A percentile compares a stretch with the other conserved stretches of the same genome.
These are phyloP conservation scores for Campodea augens DNA, from an alignment of 1,140 invertebrate genomes.

Conservation along the genomic window DNA sequence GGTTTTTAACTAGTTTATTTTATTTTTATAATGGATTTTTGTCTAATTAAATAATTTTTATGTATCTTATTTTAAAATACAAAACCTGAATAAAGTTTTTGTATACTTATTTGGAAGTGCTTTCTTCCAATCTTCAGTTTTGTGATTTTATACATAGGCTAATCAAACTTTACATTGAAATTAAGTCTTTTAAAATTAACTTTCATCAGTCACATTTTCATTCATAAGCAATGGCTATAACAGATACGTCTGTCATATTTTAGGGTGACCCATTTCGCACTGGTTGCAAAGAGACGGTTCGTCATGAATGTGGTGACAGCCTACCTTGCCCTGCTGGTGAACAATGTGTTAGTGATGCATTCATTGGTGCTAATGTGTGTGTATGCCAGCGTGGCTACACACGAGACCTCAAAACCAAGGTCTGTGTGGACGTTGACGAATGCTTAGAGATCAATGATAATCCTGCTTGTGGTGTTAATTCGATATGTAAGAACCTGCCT, in stretches of 20 bases:
- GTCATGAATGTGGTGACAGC: constrained; percentile 42
- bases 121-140: no score
- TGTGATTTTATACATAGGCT: no score
- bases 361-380: constrained; percentile 52
- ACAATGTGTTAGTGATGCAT: constrained; percentile 57
- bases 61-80: no score
- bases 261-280: no score
- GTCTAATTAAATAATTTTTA: no score
- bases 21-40: no score
- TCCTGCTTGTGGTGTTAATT: constrained; percentile 61
- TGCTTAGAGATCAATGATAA: constrained; percentile 50
- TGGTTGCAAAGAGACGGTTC: constrained; percentile 31
- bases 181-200: no score
- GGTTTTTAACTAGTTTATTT: no score
- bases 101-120: no score
- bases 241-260: constrained; percentile 16
- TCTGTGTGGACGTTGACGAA: constrained; percentile 74
- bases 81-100: no score
- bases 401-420: constrained; percentile 43
- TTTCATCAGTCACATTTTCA: no score
- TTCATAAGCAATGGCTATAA: constrained; percentile 3
- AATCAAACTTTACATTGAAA: no score
- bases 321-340: constrained; percentile 64
- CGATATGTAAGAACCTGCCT: constrained; percentile 76
- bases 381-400: constrained; percentile 68